Evolutionary conservation across 2,797 vertebrate species (phyloP).

Genomic region (Sibirionetta formosa): DNA sequence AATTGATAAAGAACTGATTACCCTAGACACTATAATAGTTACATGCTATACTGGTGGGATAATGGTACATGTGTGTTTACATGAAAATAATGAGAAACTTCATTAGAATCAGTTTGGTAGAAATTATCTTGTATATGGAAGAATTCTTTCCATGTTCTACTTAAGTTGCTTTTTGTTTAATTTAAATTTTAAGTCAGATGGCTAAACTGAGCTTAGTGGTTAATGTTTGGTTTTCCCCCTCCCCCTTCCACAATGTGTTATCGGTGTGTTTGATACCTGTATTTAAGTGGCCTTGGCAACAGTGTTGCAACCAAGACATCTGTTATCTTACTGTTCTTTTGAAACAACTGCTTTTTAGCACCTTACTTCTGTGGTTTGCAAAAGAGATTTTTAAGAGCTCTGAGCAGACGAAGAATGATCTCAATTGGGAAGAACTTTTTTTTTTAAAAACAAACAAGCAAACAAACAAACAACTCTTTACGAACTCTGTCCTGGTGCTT

Average conservation of each 20-base stretch:
- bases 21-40: neutral
- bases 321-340: neutral
- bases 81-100: neutral
- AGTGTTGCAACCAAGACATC: neutral
- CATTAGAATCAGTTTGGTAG: neutral
- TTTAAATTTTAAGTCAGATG: neutral
- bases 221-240: neutral
- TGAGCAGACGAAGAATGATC: neutral
- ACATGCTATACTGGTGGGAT: neutral
- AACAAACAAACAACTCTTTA: neutral
- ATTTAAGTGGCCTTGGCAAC: neutral
- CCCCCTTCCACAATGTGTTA: rapidly evolving
- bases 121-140: neutral
- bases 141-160: neutral
- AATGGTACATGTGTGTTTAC: neutral
- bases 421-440: neutral
- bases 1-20: neutral
- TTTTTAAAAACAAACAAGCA: neutral
- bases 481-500: neutral
- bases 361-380: neutral
- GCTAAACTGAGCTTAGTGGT: neutral
- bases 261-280: neutral
- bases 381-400: neutral
- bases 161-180: neutral
- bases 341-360: neutral